A percentile compares a stretch with the other conserved stretches of the same genome.
Conservation (phyloP, 2,797 vertebrate genomes). For the Thripadectes ignobilis region DNA sequence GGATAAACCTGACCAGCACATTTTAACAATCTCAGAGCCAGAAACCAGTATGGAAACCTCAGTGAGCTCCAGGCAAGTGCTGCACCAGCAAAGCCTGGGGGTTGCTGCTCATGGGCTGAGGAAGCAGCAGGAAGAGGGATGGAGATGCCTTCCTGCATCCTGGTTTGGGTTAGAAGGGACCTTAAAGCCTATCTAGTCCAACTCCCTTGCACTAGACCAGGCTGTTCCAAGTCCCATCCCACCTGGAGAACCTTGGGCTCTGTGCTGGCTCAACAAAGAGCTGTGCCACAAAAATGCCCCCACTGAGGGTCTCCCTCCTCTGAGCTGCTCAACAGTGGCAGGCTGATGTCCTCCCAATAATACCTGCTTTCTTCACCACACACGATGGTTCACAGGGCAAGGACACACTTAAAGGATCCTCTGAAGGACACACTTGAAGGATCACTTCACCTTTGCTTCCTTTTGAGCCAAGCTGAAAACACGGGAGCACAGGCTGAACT, state of each 20-base stretch:
- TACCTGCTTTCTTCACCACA: not conserved
- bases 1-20: not conserved
- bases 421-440: too few species aligned
- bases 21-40: not conserved
- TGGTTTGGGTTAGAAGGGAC: not conserved
- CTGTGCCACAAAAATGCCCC: not conserved
- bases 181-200: not conserved
- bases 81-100: not conserved
- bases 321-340: accelerated
- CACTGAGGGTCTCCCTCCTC: not conserved
- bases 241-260: not conserved
- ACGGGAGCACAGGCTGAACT: accelerated
- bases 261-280: not conserved
- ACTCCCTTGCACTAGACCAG: not conserved
- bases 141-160: not conserved
- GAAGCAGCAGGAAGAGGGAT: not conserved
- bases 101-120: not conserved
- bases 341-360: not conserved
- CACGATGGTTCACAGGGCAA: accelerated
- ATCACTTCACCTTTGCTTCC: not conserved
- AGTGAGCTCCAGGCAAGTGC: not conserved
- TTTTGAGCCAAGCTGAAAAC: not conserved
- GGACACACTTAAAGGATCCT: not conserved
- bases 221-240: not conserved
- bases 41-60: accelerated